Base-by-base conservation (phyloP, 1,140 invertebrate genomes). In the Rhopalosiphum padi region DNA sequence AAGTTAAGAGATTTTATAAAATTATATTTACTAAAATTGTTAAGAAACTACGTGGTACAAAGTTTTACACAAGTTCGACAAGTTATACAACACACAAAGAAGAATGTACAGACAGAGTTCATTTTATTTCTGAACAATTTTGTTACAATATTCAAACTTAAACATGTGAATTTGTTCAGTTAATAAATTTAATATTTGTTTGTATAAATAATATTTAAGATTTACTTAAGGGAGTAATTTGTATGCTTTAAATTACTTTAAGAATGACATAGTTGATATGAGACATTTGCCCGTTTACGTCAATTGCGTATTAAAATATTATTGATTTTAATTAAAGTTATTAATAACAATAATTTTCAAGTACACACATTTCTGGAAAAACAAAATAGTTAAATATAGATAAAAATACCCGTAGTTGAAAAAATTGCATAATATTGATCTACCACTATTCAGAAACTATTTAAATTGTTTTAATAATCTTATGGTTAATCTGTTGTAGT, bases 11-110 rank as follows among this genome's bases (percentile, higher is more conserved):
- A 48, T 88, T 87, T 87, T 87, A 48, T 87, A 22, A 51, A 88
- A 88, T 88, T 48, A 88, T 88, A 88, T 88, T 88, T 48, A 21
- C 46, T 48, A 88, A 48, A 88, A 48, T 48, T 35, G 46, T 48
- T 48, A 88, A n/a, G 30, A 35, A 88, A 88, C 46, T 88, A 88
- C 86, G 86, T 51, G 46, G 30, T 51, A 35, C 8, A 88, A 88
- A 88, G 86, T 88, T 88, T 48, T 35, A 48, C 15, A 21, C 9
- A 30, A 87, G 85, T 48, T 87, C 83, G 85, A 48, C 41, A 46
- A 87, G 85, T 87, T 87, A 43, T 46, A 46, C 43, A 25, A 86
- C 4, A 86, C 11, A 86, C 23, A 43, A 43, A 86, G 25, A 86
- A 41, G 82, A 23, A 37, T 41, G 22, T 83, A 11, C 37, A 37